Conservation (phyloP, 2,113 vertebrate genomes). For the Aspidoscelis tigris region DNA sequence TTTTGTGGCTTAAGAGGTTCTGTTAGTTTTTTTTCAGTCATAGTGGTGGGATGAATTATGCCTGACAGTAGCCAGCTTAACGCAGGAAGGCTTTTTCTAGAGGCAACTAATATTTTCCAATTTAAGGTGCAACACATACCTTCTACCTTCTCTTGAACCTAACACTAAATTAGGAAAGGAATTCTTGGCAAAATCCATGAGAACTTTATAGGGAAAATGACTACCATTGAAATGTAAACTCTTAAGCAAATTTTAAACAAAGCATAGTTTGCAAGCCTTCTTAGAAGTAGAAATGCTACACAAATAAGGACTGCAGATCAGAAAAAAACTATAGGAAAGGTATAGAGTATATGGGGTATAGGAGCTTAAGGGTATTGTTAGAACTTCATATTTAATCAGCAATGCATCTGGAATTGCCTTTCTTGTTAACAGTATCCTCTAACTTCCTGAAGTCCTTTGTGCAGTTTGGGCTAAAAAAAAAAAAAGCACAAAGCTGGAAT, state of each 20-base stretch:
- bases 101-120: background rate
- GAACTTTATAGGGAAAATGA: background rate
- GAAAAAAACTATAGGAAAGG: background rate
- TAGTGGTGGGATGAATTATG: background rate
- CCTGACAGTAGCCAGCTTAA: background rate
- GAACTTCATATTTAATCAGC: background rate
- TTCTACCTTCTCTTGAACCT: background rate
- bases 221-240: too few relatives aligned
- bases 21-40: background rate
- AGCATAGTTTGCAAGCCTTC: background rate
- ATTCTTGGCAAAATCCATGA: background rate
- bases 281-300: background rate
- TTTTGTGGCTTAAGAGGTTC: background rate
- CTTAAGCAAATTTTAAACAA: too few relatives aligned
- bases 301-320: too few relatives aligned
- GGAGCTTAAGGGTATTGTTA: background rate
- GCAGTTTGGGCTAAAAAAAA: slow-evolving; percentile 6
- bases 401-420: background rate
- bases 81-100: background rate
- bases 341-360: background rate
- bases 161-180: background rate
- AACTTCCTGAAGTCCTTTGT: background rate
- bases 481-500: background rate
- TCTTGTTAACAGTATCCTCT: background rate
- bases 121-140: background rate